Conservation (phyloP, 2,113 vertebrate genomes). For the Orcinus orca region DNA sequence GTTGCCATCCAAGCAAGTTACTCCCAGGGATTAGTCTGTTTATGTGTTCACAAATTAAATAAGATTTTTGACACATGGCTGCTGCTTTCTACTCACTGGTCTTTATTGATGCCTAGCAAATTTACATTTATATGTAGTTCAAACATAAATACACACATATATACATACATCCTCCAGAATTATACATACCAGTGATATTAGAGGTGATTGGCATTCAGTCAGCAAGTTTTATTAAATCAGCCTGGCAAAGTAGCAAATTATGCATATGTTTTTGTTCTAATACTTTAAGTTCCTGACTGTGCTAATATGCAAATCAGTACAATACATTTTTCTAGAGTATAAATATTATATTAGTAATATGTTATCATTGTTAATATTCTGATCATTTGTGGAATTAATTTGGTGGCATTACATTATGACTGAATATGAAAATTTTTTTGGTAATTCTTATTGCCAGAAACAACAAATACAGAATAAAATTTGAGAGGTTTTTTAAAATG, state of each 20-base stretch:
- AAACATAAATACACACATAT: not conserved
- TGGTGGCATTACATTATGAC: not conserved
- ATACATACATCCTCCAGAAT: not conserved
- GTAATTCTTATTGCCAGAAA: not conserved
- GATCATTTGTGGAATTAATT: not conserved
- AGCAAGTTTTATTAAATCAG: not conserved
- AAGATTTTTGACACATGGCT: not conserved
- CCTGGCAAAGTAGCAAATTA: not conserved
- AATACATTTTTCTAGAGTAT: not conserved
- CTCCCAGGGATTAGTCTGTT: not conserved
- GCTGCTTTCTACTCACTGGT: not conserved
- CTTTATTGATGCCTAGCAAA: not conserved
- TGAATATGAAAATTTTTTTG: not conserved
- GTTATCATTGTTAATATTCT: not conserved
- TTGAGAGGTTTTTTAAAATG: not conserved
- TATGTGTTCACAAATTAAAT: conserved; percentile 32
- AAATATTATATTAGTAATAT: conserved; percentile 13
- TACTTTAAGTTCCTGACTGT: not conserved
- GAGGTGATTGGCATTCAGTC: not conserved
- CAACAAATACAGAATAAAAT: not conserved
- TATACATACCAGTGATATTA: not conserved
- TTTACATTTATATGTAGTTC: not conserved
- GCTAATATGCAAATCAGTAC: not conserved
- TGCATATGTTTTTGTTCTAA: not conserved
- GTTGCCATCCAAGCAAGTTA: not conserved